Conservation (phyloP, 2,888 invertebrate species). For the Rhimphoctona megacephalus region DNA sequence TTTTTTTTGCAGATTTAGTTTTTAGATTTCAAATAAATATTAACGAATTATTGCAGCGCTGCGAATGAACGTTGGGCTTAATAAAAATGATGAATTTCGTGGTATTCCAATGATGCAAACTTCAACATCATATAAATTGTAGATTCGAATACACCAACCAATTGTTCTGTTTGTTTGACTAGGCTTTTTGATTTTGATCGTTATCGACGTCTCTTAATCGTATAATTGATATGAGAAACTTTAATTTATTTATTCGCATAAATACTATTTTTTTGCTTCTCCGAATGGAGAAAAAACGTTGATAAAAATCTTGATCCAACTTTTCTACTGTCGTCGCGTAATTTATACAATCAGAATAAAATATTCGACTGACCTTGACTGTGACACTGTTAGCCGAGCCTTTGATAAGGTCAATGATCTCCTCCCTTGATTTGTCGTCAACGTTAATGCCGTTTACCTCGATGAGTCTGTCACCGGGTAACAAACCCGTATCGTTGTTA, state of each 20-base stretch:
- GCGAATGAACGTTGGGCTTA: too few relatives aligned
- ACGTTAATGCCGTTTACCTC: conserved; percentile 96
- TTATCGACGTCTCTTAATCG: background rate
- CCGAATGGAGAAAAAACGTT: background rate
- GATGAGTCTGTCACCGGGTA: conserved; percentile 97
- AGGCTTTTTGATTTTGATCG: background rate
- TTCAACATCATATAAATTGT: too few relatives aligned
- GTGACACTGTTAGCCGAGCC: conserved; percentile 93
- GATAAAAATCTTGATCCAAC: background rate
- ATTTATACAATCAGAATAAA: background rate
- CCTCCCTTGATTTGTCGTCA: conserved; percentile 94
- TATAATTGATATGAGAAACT: too few relatives aligned
- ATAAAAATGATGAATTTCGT: too few relatives aligned
- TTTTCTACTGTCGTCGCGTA: background rate
- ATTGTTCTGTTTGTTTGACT: background rate
- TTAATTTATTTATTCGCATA: too few relatives aligned
- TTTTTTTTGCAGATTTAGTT: too few relatives aligned
- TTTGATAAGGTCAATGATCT: conserved; percentile 97
- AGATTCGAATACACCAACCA: background rate
- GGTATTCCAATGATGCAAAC: too few relatives aligned
- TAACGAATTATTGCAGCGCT: too few relatives aligned
- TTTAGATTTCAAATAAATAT: too few relatives aligned
- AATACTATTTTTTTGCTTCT: too few relatives aligned
- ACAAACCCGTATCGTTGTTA: conserved; percentile 91
- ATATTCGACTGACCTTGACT: conserved; percentile 89